Percentiles rank a stretch among this genome's conserved stretches.
These are phyloP conservation scores for Raja brachyura DNA, from an alignment of 2,113 vertebrate species.

Conservation along the genomic window DNA sequence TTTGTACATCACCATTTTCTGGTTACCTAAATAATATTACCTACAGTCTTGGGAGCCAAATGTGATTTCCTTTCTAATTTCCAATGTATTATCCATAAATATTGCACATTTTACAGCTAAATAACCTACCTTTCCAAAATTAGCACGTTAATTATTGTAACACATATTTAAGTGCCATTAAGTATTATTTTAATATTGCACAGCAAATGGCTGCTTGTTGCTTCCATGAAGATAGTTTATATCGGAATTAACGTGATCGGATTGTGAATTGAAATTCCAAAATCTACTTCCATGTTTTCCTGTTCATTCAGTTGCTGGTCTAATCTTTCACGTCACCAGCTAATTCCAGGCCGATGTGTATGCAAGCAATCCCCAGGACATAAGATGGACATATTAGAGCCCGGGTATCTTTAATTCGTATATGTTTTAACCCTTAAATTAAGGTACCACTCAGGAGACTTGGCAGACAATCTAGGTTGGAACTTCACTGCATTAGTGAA, in stretches of 20 bases:
- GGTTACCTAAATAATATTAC: background rate
- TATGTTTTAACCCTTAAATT: background rate
- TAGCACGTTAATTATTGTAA: background rate
- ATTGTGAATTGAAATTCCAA: background rate
- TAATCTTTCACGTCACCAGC: background rate
- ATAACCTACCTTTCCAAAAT: background rate
- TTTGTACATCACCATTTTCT: background rate
- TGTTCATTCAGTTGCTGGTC: background rate
- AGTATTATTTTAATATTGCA: no score
- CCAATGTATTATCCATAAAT: background rate
- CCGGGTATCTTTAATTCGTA: background rate
- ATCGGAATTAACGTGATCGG: background rate
- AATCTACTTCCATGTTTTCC: background rate
- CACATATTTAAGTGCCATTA: background rate
- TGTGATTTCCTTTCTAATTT: background rate
- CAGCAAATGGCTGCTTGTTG: no score
- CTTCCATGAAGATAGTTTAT: background rate
- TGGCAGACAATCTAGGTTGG: background rate
- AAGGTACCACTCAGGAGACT: background rate
- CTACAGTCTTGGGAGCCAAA: background rate
- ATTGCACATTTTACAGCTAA: background rate
- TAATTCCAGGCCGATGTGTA: background rate
- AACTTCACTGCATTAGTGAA: background rate
- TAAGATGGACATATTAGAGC: background rate
- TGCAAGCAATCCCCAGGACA: background rate